Percentiles rank a stretch among this genome's conserved stretches.
Evolutionary conservation across 1,140 invertebrate species (phyloP).

Genomic region (Panagrolaimus sp.): DNA sequence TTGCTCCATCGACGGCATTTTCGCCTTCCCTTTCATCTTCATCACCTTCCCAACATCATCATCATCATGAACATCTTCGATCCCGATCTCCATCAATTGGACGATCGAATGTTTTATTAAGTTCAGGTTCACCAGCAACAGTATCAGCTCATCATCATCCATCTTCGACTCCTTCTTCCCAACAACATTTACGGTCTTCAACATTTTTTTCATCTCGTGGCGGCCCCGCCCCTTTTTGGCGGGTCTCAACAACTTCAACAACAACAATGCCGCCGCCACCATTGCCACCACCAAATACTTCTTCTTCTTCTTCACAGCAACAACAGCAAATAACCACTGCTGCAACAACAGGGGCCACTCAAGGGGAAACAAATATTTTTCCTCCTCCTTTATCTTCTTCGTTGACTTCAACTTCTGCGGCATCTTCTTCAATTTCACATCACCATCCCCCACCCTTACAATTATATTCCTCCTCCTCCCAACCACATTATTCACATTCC

Average conservation of each 20-base stretch:
- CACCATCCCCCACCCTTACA: not conserved
- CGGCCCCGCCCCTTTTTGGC: constrained; percentile 10
- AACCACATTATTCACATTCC: not conserved
- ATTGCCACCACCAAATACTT: not conserved
- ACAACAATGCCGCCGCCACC: not conserved
- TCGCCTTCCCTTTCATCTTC: not conserved
- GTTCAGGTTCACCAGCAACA: not conserved
- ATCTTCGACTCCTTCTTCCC: too few species aligned
- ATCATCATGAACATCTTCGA: not conserved
- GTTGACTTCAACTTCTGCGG: too few species aligned
- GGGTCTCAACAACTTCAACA: not conserved
- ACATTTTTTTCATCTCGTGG: not conserved
- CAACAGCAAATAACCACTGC: constrained; percentile 10
- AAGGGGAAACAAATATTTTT: too few species aligned
- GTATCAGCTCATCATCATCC: not conserved
- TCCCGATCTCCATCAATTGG: not conserved
- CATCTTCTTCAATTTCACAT: not conserved
- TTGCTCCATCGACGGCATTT: constrained; percentile 3
- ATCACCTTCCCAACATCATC: constrained; percentile 9
- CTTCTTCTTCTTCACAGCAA: too few species aligned
- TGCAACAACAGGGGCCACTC: not conserved
- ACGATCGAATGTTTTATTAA: not conserved
- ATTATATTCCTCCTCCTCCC: not conserved
- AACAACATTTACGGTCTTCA: not conserved
- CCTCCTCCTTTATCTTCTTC: too few species aligned